Percentiles rank a stretch among this genome's conserved stretches.
Conservation (phyloP, 2,888 invertebrate genomes). For the Atethmia centrago region DNA sequence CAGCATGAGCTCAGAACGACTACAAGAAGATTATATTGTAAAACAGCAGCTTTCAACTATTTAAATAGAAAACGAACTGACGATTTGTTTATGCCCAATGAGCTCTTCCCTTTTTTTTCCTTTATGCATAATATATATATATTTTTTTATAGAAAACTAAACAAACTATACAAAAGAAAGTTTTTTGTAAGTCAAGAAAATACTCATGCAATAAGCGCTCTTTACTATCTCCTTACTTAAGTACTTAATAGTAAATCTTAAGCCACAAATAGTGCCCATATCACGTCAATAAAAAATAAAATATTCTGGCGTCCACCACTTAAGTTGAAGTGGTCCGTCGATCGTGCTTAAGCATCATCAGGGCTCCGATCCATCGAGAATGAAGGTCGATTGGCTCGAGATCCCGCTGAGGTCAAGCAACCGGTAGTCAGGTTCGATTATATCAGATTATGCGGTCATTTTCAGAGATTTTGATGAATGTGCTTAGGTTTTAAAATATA, state of each 20-base stretch:
- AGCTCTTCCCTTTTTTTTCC: no score
- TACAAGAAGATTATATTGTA: not conserved
- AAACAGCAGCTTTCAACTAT: not conserved
- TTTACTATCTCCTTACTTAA: conserved; percentile 8
- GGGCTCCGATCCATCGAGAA: conserved; percentile 39
- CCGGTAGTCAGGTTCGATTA: conserved; percentile 45
- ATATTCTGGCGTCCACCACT: conserved; percentile 54
- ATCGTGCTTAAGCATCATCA: conserved; percentile 66
- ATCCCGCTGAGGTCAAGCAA: conserved; percentile 64
- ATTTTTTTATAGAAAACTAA: not conserved
- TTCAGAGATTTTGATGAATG: conserved; percentile 19
- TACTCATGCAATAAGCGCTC: not conserved
- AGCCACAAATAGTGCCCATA: conserved; percentile 34
- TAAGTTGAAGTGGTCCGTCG: conserved; percentile 49
- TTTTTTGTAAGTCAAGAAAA: not conserved
- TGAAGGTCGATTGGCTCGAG: conserved; percentile 63
- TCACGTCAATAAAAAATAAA: conserved; percentile 62
- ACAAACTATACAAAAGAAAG: not conserved
- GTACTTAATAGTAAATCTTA: not conserved
- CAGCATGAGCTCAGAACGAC: not conserved
- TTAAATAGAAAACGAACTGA: no score
- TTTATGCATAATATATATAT: no score
- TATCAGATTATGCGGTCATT: conserved; percentile 52
- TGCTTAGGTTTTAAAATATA: not conserved
- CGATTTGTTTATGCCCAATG: no score